These are phyloP conservation scores for Xestia rhomboidea DNA, from an alignment of 2,888 invertebrate genomes.

Conservation along the genomic window DNA sequence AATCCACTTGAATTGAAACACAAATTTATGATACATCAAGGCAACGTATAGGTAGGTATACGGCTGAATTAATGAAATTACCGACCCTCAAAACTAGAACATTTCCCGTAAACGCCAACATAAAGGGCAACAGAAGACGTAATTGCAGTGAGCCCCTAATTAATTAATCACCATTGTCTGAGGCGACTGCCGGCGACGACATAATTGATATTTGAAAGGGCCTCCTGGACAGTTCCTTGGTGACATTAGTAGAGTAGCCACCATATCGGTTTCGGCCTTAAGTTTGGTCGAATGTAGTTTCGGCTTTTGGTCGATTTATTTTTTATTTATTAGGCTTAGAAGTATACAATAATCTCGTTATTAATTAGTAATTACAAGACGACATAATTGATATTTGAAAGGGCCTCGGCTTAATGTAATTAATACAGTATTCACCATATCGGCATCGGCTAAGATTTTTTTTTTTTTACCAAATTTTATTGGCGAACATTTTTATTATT, in stretches of 20 bases:
- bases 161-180: slow-evolving; percentile 88
- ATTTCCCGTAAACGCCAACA: slow-evolving; percentile 58
- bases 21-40: not conserved
- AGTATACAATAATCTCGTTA: not conserved
- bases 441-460: not conserved
- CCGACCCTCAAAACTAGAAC: slow-evolving; percentile 39
- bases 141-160: slow-evolving; percentile 88
- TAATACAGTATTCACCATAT: not conserved
- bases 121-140: slow-evolving; percentile 79
- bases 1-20: not conserved
- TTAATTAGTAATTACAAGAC: not conserved
- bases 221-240: slow-evolving; percentile 76
- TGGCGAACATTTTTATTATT: no score
- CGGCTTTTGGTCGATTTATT: not conserved
- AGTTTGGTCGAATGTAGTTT: slow-evolving; percentile 24
- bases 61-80: not conserved
- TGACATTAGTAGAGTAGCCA: slow-evolving; percentile 60
- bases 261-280: slow-evolving; percentile 34
- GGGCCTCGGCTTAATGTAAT: not conserved
- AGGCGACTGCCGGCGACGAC: slow-evolving; percentile 78
- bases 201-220: slow-evolving; percentile 90
- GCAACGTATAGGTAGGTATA: not conserved
- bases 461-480: not conserved
- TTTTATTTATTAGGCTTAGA: not conserved
- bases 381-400: not conserved